Base-by-base conservation (phyloP, 1,140 invertebrate genomes). In the Caenorhabditis inopinata region DNA sequence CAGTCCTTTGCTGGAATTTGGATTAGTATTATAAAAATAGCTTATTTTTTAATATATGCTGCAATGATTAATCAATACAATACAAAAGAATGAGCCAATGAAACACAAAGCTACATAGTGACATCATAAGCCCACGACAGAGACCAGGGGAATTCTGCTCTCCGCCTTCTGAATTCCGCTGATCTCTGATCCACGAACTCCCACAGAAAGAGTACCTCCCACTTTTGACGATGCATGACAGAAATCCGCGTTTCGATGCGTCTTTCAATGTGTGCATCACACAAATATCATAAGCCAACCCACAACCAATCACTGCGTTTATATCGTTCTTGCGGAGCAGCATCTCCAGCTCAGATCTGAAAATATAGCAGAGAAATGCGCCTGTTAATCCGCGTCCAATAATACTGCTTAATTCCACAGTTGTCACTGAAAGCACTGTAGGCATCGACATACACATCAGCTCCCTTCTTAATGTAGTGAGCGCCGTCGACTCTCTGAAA, bases 351-450 rank as follows among this genome's bases (percentile, higher is more conserved):
- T 93, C 93, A 3, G 96, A 98, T 85, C 95, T 92, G 1, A 11
- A 77, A 38, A 0, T 21, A 53, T 6, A 48, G n/a, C 3, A 51
- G 32, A 58, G n/a, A 58, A 11, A 9, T 14, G 9, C 27, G 32
- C 12, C 5, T 18, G 16, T 35, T 38, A 62, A n/a, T 23, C 6
- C 2, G 18, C 5, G 48, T 9, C 7, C 27, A 51, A 42, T 76
- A 45, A 29, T 62, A 85, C 85, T 81, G 85, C n/a, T 84, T 83
- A 4, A 85, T 48, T 18, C 83, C 82, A 47, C 94, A 93, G 90
- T 98, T 98, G 89, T 98, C 96, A 93, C 94, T 96, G 90, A 99
- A 98, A 14, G 96, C 96, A 0, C 95, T 97, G 89, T 98, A 98
- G 1, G 95, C 96, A 88, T 98, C 96, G 14, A 97, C 93, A 82